phyloP scores from a whole-genome alignment of 2,888 invertebrate genomes.

The Eutolmus rufibarbis region DNA sequence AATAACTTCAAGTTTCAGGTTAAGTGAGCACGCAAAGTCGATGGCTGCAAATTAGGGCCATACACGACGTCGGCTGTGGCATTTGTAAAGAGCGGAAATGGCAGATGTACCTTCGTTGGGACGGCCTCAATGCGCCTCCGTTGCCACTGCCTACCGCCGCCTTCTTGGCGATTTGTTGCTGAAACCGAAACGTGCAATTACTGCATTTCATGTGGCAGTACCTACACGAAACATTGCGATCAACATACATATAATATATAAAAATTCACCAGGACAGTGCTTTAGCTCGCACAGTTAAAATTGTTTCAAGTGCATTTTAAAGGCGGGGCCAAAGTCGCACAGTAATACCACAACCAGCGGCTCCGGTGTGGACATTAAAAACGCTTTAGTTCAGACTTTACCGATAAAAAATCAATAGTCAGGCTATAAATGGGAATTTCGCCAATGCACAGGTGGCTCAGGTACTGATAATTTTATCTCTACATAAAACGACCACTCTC shows the following conservation, averaged over 20 bases:
- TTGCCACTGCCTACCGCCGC: not conserved
- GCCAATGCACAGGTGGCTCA: not conserved
- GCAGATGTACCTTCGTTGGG: not conserved
- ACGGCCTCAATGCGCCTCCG: not conserved
- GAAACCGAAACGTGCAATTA: not conserved
- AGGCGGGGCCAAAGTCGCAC: not conserved
- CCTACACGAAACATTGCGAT: not conserved
- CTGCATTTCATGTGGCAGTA: not conserved
- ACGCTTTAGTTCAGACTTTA: not conserved
- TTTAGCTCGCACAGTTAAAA: not conserved
- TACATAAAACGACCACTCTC: not conserved
- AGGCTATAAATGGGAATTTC: not conserved
- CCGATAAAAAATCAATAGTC: not conserved
- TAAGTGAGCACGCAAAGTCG: conserved; percentile 17
- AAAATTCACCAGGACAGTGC: not conserved
- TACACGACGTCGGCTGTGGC: not conserved
- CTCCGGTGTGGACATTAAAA: not conserved
- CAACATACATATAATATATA: not conserved
- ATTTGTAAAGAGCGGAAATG: not conserved
- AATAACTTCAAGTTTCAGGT: conserved; percentile 19
- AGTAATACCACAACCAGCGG: not conserved
- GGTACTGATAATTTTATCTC: not conserved
- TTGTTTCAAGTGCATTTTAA: not conserved
- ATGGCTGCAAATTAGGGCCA: conserved; percentile 17
- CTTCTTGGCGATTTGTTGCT: not conserved